Base-by-base conservation (phyloP, 2,113 vertebrate species). In the Corythornis vintsioides region DNA sequence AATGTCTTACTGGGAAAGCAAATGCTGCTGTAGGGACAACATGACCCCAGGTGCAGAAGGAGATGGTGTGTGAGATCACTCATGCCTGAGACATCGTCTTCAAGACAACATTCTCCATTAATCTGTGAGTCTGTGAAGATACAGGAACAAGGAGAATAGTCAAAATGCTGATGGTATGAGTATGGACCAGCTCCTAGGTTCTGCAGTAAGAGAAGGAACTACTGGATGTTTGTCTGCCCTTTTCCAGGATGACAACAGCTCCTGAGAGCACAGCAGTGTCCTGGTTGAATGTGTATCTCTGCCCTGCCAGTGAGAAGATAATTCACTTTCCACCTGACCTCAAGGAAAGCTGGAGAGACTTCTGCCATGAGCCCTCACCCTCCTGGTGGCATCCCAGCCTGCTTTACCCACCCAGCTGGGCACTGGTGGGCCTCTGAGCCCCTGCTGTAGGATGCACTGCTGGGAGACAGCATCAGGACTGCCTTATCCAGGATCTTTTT, bases 181-280 rank as follows among this genome's bases (percentile, higher is more conserved):
- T 3, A 1, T 8, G 31, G 13, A 21, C 35, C 76, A 35, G 12
- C 29, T 24, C 45, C 15, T 3, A 1, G 21, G 7, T 40, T 74
- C 50, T 76, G 4, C 0, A 0, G 1, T 0, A 52, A 16, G 33
- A 43, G 50, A 56, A 57, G 38, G n/a, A 19, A 61, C 5, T 0
- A 0, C 22, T 6, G 40, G 40, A 1, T 13, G 0, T 43, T 70
- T 13, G 6, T 48, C 25, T 61, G 38, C 13, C 25, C 12, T 56
- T 64, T 16, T 47, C 12, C 24, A 56, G 43, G 21, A 21, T 19
- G 28, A 31, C 42, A 74, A 1, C 67, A 33, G 42, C n/a, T 56
- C 33, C 45, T 0, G 2, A 25, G 52, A 28, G 9, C 70, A 5
- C 26, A 31, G 59, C 25, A 38, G 26, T 1, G 8, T 2, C 40